Conservation (phyloP, 1,140 invertebrate genomes). For the Cherax destructor region DNA sequence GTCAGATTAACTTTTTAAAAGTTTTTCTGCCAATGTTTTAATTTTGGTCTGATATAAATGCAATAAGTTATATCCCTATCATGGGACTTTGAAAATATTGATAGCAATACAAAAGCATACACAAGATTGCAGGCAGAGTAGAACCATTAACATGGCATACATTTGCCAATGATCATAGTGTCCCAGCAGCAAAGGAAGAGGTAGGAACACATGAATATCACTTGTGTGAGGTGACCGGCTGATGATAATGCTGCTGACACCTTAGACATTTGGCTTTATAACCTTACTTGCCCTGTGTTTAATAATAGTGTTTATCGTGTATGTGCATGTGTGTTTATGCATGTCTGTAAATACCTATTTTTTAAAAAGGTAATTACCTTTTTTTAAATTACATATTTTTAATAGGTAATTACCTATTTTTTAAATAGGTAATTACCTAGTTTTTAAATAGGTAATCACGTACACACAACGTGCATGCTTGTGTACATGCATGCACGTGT, state of each 20-base stretch:
- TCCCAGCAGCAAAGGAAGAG: conserved; percentile 57
- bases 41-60: conserved; percentile 21
- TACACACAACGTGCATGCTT: not conserved
- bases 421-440: too few relatives aligned
- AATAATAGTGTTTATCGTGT: not conserved
- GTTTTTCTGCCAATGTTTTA: conserved; percentile 30
- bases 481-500: not conserved
- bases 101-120: conserved; percentile 68
- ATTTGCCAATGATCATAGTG: conserved; percentile 42
- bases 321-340: not conserved
- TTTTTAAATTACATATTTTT: too few relatives aligned
- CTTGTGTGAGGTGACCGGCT: conserved; percentile 53
- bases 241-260: conserved; percentile 36
- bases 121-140: conserved; percentile 62
- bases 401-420: too few relatives aligned
- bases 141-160: conserved; percentile 60
- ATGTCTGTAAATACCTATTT: not conserved
- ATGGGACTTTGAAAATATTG: conserved; percentile 54
- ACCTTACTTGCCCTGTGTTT: conserved; percentile 30
- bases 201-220: conserved; percentile 67
- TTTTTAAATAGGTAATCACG: too few relatives aligned
- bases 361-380: not conserved
- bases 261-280: conserved; percentile 37
- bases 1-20: conserved; percentile 27
- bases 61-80: conserved; percentile 23